Evolutionary conservation across 1,140 invertebrate species (phyloP), one percentile per base, ranked within the genome.

Genomic region (Atta texana): DNA sequence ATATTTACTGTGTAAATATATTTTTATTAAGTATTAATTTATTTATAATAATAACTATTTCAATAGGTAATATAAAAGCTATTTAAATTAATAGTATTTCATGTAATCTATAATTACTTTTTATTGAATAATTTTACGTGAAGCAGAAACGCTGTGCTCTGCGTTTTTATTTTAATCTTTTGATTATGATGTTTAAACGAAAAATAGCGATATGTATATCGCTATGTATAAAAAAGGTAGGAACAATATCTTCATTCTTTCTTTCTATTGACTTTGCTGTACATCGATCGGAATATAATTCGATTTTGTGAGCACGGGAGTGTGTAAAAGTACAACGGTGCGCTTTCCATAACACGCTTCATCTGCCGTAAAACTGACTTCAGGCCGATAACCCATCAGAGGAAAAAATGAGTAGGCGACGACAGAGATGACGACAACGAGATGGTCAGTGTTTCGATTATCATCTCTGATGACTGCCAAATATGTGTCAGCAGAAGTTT

Each of bases 341-440:
- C 55, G 57, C 28, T 75, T 84, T 74, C 57, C 69, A 71, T 71
- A 81, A 81, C 66, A 84, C 39, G 80, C 80, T 84, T 61, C 80
- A 51, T 14, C 10, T 84, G 80, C 69, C 57, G 28, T 63, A 63
- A 84, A 84, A 84, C 80, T 75, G 69, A 84, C 57, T 74, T 75
- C 80, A 75, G 80, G 80, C 80, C 80, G 80, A 84, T 84, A 84
- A 84, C 80, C 80, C 28, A 84, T 1, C 24, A 72, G 53, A 84
- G 53, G 8, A 59, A 55, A 44, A 34, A 84, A 34, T 57, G 80
- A 55, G 31, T 55, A 81, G 31, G 21, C 31, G 64, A 61, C 10
- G 21, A 24, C 55, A 84, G 63, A 61, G 28, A 74, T 84, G 69
- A 74, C 55, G 61, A 31, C 39, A 31, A 12, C 8, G 55, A 82